Base-by-base conservation (phyloP, 2,797 vertebrate genomes). In the Avahi laniger region DNA sequence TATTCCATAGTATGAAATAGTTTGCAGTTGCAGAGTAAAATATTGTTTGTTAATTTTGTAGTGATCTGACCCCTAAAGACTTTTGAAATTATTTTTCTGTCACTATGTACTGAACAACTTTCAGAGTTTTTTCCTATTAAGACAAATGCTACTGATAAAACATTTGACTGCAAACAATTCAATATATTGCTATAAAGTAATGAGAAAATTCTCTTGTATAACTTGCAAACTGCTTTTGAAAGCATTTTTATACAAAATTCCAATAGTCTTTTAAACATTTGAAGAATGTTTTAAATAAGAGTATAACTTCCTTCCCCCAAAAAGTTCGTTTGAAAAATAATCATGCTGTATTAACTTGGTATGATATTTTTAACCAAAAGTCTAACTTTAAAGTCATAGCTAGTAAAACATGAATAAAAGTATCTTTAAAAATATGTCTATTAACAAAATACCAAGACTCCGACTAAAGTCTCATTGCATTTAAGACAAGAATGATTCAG, bases 1-100 rank as follows among this genome's bases (percentile, higher is more conserved):
- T 22, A 41, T 76, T 82, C 41, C 30, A 61, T 75, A 81, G 43
- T 52, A 75, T 78, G 43, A 28, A 83, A 79, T 28, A 87, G 38
- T 43, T 75, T 94, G 48, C 35, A 91, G 57, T 30, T 83, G 48
- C 24, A 83, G 59, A 75, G 33, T 73, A 73, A 95, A 94, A 95
- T 69, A n/a, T 69, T 90, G 33, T 57, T 95, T 69, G 12, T 84
- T 87, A 83, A 95, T 88, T 88, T 61, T 33, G 10, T 75, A 43
- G 7, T 80, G 30, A 14, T 83, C n/a, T 87, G 87, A 81, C 22
- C 41, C 38, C 30, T 69, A 57, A 79, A 75, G 76, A 90, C 72
- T 90, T 75, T 11, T 38, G 63, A 80, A 94, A 48, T 48, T 67
- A 89, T 79, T 76, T 79, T 88, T 63, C 63, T 43, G 43, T 48